Conservation (phyloP, 2,113 vertebrate genomes). For the Pituophis catenifer region DNA sequence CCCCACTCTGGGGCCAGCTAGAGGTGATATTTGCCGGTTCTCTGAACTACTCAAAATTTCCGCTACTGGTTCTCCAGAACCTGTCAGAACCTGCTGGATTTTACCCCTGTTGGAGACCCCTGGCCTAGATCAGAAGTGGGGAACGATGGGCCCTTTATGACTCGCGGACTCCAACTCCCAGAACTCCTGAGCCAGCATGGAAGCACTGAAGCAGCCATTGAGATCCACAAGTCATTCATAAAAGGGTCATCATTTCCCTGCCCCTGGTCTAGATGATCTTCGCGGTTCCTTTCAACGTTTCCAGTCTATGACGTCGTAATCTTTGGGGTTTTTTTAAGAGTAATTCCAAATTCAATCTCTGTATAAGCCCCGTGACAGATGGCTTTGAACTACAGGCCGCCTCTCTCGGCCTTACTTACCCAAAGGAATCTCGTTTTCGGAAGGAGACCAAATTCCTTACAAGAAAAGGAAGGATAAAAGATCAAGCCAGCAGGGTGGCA, state of each 20-base stretch:
- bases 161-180: neutral
- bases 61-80: no score
- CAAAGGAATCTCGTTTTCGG: neutral
- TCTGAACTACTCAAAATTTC: no score
- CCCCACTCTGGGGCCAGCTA: no score
- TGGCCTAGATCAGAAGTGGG: neutral
- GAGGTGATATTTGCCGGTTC: no score
- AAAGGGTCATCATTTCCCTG: neutral
- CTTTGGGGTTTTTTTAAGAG: neutral
- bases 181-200: neutral
- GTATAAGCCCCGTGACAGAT: neutral
- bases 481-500: neutral
- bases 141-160: neutral
- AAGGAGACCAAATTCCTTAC: neutral
- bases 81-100: no score
- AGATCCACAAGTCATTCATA: neutral
- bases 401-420: neutral
- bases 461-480: neutral
- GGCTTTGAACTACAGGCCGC: neutral
- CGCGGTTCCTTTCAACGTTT: neutral
- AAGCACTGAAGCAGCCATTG: neutral
- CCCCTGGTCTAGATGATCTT: neutral
- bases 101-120: no score
- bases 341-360: neutral
- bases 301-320: neutral